Conservation (phyloP, 2,113 vertebrate genomes). For the Melanerpes aurifrons region DNA sequence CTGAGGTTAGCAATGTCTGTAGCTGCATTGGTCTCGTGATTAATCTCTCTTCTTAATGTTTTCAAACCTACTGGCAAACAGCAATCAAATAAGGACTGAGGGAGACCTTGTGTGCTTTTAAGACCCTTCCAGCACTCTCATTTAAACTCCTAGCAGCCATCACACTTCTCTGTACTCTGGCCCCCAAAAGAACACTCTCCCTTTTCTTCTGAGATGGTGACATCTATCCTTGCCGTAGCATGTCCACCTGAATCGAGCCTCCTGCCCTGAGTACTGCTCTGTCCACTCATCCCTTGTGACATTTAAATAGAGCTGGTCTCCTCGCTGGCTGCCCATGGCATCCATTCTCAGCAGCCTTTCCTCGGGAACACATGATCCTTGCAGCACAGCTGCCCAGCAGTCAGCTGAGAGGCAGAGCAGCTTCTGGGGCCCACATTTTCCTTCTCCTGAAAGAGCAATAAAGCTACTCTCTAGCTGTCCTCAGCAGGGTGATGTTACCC, state of each 20-base stretch:
- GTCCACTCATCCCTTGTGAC: background rate
- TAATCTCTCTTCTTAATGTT: background rate
- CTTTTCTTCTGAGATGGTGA: background rate
- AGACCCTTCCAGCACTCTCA: background rate
- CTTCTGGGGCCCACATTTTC: background rate
- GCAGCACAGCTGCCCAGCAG: background rate
- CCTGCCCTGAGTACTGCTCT: background rate
- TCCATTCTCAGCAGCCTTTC: background rate
- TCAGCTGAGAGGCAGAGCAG: background rate
- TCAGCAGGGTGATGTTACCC: conserved; percentile 40
- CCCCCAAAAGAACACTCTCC: background rate
- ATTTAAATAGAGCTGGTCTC: background rate
- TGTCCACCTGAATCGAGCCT: background rate
- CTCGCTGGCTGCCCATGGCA: background rate
- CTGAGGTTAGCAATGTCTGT: background rate
- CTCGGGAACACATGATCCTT: background rate
- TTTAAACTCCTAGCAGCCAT: background rate
- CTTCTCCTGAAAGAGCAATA: conserved; percentile 18
- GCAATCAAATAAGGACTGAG: background rate
- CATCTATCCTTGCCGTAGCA: background rate
- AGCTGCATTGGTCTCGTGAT: background rate
- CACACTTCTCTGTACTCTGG: background rate
- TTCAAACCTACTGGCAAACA: background rate
- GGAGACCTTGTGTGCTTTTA: background rate
- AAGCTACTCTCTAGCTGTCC: background rate